Base-by-base conservation (phyloP, 2,113 vertebrate genomes). In the Sisor rabdophorus region DNA sequence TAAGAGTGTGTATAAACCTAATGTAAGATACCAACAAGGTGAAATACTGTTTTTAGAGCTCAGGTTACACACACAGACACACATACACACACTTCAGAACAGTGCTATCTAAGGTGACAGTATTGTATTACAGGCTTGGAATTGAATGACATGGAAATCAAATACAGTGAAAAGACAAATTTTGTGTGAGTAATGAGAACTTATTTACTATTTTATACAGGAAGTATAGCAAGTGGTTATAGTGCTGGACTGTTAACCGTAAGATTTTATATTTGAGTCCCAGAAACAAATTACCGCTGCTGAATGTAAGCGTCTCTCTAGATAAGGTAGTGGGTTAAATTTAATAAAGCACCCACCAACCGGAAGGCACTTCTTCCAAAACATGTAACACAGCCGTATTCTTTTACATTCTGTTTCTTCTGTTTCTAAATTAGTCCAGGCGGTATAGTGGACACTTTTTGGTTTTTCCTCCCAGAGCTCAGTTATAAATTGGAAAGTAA, bases 61-160 rank as follows among this genome's bases (percentile, higher is more conserved):
- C 95, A 91, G 79, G n/a, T 55, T 11, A 53, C n/a, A 82, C 20
- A 28, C 74, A 36, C 50, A 50, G 65, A 61, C 50, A 73, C 20
- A 70, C 78, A 82, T 79, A 71, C 3, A 68, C 40, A 30, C 64
- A 75, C 76, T 82, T 76, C 83, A 81, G 80, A 63, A 77, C 22
- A 30, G 50, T 63, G 74, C 20, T 65, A 81, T 72, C 70, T 87
- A 75, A 84, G 36, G 81, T 88, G 78, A 79, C 68, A 68, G 65
- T 75, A 36, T 81, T 52, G 22, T 44, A 72, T 83, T 81, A 70
- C 84, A 74, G 47, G 26, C 40, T 20, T 50, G 20, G 55, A 59
- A 63, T 83, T 24, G 59, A 61, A 73, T 81, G 77, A 86, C 74
- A n/a, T 52, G 15, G 20, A 26, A 58, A 63, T 77, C 24, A 79